These are phyloP conservation scores for Temnothorax unifasciatus DNA, from an alignment of 2,888 invertebrate genomes.

Conservation along the genomic window DNA sequence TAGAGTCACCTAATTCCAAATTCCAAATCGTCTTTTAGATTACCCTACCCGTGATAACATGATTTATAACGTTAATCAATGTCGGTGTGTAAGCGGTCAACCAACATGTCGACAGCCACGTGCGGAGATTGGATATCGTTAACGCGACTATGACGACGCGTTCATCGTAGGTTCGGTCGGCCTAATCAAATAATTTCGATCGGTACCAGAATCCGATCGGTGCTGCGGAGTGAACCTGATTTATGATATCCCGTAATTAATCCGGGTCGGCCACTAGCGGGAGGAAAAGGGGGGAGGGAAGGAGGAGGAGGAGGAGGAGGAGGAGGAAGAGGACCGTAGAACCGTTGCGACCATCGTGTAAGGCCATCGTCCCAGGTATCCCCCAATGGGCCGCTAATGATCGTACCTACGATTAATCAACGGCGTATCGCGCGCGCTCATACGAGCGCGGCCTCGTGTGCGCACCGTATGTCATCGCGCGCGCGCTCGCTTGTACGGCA, in stretches of 20 bases:
- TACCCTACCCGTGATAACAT: slow-evolving; percentile 22
- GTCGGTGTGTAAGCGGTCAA: slow-evolving; percentile 18
- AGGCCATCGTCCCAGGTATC: slow-evolving; percentile 57
- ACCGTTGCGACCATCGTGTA: slow-evolving; percentile 41
- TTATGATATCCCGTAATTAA: slow-evolving; percentile 77
- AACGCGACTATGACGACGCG: slow-evolving; percentile 40
- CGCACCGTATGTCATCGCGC: slow-evolving; percentile 48
- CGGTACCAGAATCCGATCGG: slow-evolving; percentile 46
- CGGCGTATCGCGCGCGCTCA: slow-evolving; percentile 48
- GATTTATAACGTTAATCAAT: slow-evolving; percentile 48
- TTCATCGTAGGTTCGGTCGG: slow-evolving; percentile 29
- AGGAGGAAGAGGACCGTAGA: background rate
- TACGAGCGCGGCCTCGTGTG: slow-evolving; percentile 30
- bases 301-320: background rate
- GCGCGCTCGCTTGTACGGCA: slow-evolving; percentile 15
- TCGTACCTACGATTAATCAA: slow-evolving; percentile 65
- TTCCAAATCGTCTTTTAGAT: slow-evolving; percentile 23
- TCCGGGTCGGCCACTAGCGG: slow-evolving; percentile 50
- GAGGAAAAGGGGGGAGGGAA: background rate
- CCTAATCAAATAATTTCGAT: slow-evolving; percentile 56
- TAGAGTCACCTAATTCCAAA: slow-evolving; percentile 13
- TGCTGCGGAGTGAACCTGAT: slow-evolving; percentile 67
- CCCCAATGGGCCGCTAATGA: slow-evolving; percentile 65
- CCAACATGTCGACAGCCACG: slow-evolving; percentile 24
- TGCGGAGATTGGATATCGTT: slow-evolving; percentile 47